phyloP scores from a whole-genome alignment of 1,140 invertebrate species.

The Ganaspis sp. region DNA sequence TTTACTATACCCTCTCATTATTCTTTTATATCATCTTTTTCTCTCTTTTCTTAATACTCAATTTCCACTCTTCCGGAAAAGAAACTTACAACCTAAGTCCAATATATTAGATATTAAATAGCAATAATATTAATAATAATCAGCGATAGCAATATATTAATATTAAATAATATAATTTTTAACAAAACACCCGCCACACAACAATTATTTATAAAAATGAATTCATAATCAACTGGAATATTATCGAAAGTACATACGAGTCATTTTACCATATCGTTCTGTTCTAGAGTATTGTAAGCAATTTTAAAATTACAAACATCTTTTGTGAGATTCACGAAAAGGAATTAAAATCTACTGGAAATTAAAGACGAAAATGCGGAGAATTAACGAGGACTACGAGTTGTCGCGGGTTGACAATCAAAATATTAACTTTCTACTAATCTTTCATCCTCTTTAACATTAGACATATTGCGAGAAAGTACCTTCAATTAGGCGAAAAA shows the following conservation, averaged over 20 bases:
- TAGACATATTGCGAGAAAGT: slow-evolving; percentile 28
- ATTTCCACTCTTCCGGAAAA: slow-evolving; percentile 52
- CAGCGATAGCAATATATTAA: slow-evolving; percentile 71
- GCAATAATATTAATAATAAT: slow-evolving; percentile 67
- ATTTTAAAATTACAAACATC: neutral
- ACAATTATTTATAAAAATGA: slow-evolving; percentile 58
- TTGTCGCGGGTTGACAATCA: slow-evolving; percentile 22
- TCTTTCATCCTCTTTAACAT: slow-evolving; percentile 18
- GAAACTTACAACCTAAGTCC: slow-evolving; percentile 70
- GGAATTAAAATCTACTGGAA: neutral
- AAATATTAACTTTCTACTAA: slow-evolving; percentile 28
- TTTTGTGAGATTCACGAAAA: slow-evolving; percentile 16
- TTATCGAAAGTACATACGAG: slow-evolving; percentile 51
- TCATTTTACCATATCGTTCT: neutral
- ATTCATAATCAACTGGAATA: slow-evolving; percentile 66
- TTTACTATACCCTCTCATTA: slow-evolving; percentile 42
- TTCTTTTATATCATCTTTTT: slow-evolving; percentile 43
- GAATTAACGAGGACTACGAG: neutral
- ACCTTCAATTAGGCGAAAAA: neutral
- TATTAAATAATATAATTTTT: slow-evolving; percentile 74
- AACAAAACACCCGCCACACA: slow-evolving; percentile 70
- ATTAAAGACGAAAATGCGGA: neutral
- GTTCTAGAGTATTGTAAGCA: neutral
- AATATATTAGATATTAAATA: slow-evolving; percentile 76
- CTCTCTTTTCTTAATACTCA: slow-evolving; percentile 46